phyloP scores from a whole-genome alignment of 2,797 vertebrate genomes.

The Neosalanx taihuensis region DNA sequence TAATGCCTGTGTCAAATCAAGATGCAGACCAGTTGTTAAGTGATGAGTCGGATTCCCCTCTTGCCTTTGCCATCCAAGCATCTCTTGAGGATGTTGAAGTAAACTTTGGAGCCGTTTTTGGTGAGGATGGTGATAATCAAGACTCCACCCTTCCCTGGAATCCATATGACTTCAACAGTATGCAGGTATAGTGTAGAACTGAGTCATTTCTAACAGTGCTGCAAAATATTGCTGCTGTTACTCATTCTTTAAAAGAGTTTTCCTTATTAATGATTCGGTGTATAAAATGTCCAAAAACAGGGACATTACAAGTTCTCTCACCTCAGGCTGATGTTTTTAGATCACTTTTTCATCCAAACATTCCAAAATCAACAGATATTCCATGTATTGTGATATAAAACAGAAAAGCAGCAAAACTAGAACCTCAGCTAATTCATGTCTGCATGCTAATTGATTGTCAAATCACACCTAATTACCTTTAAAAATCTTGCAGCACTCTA shows the following conservation, averaged over 20 bases:
- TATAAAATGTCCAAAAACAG: neutral
- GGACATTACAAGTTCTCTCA: slow-evolving; percentile 1
- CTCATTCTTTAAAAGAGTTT: neutral
- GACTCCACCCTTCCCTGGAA: slow-evolving; percentile 25
- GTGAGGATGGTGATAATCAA: neutral
- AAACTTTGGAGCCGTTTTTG: too few relatives aligned
- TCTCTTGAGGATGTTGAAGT: too few relatives aligned
- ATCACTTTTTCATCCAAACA: neutral
- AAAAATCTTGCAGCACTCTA: slow-evolving; percentile 33
- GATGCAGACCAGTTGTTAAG: too few relatives aligned
- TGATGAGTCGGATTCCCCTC: too few relatives aligned
- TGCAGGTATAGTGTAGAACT: slow-evolving; percentile 25
- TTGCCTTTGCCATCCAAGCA: too few relatives aligned
- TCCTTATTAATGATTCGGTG: neutral
- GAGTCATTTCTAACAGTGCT: neutral
- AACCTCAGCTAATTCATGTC: slow-evolving; percentile 9
- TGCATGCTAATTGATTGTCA: slow-evolving; percentile 15
- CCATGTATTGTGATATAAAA: neutral
- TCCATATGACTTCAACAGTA: slow-evolving; percentile 24
- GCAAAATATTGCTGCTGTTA: neutral
- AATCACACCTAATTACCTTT: slow-evolving; percentile 21
- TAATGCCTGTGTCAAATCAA: too few relatives aligned
- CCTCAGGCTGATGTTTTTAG: neutral
- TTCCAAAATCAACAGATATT: neutral
- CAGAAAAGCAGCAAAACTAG: slow-evolving; percentile 2